A percentile compares a stretch with the other conserved stretches of the same genome.
Conservation (phyloP, 1,140 invertebrate species). For the Megalopta genalis region DNA sequence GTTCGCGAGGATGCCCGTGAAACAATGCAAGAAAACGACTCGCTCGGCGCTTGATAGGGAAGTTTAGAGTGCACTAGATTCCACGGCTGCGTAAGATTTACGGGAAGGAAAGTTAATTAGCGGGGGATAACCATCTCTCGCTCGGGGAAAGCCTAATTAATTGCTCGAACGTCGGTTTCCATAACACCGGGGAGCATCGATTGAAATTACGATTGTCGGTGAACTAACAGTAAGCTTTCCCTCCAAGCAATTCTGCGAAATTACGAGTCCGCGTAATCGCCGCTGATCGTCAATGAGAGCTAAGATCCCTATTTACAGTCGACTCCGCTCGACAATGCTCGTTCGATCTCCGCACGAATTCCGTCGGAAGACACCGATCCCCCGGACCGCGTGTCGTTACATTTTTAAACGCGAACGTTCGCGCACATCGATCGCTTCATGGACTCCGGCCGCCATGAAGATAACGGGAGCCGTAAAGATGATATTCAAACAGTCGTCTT, state of each 20-base stretch:
- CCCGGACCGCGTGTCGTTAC: not conserved
- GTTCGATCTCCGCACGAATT: not conserved
- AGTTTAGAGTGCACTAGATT: not conserved
- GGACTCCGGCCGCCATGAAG: not conserved
- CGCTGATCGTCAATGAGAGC: conserved; percentile 40
- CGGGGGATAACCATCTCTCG: conserved; percentile 18
- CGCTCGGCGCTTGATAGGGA: not conserved
- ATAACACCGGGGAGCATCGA: conserved; percentile 46
- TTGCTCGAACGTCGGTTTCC: conserved; percentile 43
- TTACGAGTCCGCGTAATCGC: conserved; percentile 52
- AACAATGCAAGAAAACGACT: not conserved
- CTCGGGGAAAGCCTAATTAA: conserved; percentile 44
- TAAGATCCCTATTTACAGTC: conserved; percentile 32
- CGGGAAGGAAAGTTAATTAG: conserved; percentile 22
- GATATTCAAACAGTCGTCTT: not conserved
- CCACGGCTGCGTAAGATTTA: not conserved
- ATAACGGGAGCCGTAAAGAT: not conserved
- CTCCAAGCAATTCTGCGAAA: conserved; percentile 30
- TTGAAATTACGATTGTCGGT: conserved; percentile 60
- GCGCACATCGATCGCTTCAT: not conserved
- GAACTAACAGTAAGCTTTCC: conserved; percentile 49
- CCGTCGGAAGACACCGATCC: not conserved
- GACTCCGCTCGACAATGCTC: not conserved
- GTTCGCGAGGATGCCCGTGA: not conserved
- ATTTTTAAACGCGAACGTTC: not conserved